Conservation (phyloP, 2,113 vertebrate species). For the Nymphicus hollandicus region DNA sequence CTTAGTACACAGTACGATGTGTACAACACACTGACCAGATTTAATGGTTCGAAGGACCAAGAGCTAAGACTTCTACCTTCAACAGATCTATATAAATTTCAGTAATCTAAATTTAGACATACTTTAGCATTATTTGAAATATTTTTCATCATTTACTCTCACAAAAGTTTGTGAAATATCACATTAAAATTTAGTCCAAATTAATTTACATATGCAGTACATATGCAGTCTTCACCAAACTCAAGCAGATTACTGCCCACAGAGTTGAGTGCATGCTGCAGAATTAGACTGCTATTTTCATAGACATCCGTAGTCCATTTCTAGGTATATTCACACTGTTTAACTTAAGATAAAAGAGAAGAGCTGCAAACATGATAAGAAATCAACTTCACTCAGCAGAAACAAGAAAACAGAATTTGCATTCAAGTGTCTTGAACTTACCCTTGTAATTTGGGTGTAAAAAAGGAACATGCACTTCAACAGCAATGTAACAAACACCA, state of each 20-base stretch:
- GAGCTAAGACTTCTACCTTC: neutral
- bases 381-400: neutral
- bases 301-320: neutral
- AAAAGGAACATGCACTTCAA: neutral
- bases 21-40: neutral
- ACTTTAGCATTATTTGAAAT: neutral
- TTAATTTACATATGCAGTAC: neutral
- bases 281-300: conserved; percentile 3
- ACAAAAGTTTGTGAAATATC: neutral
- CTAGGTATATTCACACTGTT: neutral
- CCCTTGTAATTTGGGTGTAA: neutral
- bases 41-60: neutral
- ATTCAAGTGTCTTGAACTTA: neutral
- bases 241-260: neutral
- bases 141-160: neutral
- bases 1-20: neutral
- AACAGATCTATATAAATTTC: neutral
- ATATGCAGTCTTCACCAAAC: neutral
- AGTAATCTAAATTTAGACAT: neutral
- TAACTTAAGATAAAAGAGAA: neutral
- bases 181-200: neutral
- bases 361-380: neutral
- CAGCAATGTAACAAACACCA: neutral
- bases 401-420: neutral
- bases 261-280: neutral